Percentiles rank a stretch among this genome's conserved stretches.
Conservation (phyloP, 2,113 vertebrate genomes). For the Egretta garzetta region DNA sequence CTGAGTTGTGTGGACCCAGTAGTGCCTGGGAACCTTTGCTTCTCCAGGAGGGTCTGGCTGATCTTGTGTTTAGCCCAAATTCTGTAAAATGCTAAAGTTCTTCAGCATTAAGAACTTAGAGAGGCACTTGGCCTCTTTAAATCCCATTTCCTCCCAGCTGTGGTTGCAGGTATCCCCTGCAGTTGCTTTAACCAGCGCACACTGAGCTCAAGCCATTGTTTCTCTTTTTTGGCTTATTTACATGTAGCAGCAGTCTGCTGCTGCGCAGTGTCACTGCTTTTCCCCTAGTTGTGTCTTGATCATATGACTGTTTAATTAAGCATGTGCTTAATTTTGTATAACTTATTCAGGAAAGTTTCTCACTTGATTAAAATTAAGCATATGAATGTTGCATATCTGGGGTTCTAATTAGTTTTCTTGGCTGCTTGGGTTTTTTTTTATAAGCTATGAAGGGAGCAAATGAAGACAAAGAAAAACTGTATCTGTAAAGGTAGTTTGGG, state of each 20-base stretch:
- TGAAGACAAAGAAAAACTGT: not conserved
- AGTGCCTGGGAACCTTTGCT: not conserved
- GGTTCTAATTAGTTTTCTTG: constrained; percentile 59
- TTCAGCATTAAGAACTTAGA: not conserved
- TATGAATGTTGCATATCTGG: constrained; percentile 57
- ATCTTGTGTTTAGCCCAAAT: not conserved
- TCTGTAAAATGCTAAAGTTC: not conserved
- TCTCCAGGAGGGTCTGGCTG: not conserved
- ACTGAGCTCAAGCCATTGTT: not conserved
- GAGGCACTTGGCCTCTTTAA: not conserved
- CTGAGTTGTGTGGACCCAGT: not conserved
- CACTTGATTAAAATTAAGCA: constrained; percentile 71
- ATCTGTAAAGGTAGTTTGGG: not conserved
- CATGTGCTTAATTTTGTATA: constrained; percentile 58
- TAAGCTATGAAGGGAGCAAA: not conserved
- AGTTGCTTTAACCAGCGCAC: not conserved
- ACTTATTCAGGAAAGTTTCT: constrained; percentile 62
- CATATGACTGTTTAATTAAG: constrained; percentile 55
- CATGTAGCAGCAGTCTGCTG: not conserved
- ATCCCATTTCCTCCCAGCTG: not conserved
- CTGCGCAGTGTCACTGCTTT: not conserved
- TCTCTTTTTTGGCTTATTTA: not conserved
- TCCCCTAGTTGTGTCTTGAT: constrained; percentile 12
- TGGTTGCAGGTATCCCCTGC: not conserved
- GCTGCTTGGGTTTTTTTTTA: not conserved